A percentile compares a stretch with the other conserved stretches of the same genome.
phyloP scores from a whole-genome alignment of 2,888 invertebrate genomes.

The Drosophila quasianomalipes region DNA sequence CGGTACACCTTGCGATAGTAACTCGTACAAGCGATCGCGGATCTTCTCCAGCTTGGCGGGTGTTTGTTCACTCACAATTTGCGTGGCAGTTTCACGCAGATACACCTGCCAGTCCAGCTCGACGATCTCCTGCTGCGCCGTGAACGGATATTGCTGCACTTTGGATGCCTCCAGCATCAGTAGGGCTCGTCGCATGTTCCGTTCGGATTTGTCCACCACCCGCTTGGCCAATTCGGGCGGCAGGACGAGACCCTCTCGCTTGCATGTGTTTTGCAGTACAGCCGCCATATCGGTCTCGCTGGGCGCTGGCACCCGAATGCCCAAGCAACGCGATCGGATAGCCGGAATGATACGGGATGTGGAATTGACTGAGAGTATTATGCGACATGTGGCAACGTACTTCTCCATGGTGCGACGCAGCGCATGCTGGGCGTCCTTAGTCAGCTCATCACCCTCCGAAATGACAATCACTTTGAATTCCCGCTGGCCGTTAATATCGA shows the following conservation, averaged over 20 bases:
- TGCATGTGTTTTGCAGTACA: conserved; percentile 89
- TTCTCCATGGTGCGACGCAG: conserved; percentile 99
- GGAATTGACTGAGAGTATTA: conserved; percentile 97
- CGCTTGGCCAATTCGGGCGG: conserved; percentile 91
- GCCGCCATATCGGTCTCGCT: conserved; percentile 90
- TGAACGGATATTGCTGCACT: conserved; percentile 96
- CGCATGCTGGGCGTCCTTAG: conserved; percentile 99
- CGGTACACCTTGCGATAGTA: conserved; percentile 97
- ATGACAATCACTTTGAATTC: conserved; percentile 98
- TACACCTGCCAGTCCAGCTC: conserved; percentile 97
- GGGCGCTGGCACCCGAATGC: conserved; percentile 96
- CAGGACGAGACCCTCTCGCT: conserved; percentile 92
- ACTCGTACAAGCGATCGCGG: conserved; percentile 95
- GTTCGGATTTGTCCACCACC: conserved; percentile 92
- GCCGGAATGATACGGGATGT: conserved; percentile 98
- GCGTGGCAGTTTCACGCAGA: conserved; percentile 93
- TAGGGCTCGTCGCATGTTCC: conserved; percentile 96
- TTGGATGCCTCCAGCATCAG: conserved; percentile 97
- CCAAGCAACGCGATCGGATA: conserved; percentile 96
- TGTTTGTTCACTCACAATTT: conserved; percentile 94
- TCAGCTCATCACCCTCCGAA: conserved; percentile 97
- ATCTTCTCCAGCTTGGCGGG: conserved; percentile 94
- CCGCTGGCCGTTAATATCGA: conserved; percentile 94
- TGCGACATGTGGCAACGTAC: conserved; percentile 96
- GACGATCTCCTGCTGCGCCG: conserved; percentile 91